Evolutionary conservation across 2,797 vertebrate genomes (phyloP).

Genomic region (Sphenopsis melanotis): DNA sequence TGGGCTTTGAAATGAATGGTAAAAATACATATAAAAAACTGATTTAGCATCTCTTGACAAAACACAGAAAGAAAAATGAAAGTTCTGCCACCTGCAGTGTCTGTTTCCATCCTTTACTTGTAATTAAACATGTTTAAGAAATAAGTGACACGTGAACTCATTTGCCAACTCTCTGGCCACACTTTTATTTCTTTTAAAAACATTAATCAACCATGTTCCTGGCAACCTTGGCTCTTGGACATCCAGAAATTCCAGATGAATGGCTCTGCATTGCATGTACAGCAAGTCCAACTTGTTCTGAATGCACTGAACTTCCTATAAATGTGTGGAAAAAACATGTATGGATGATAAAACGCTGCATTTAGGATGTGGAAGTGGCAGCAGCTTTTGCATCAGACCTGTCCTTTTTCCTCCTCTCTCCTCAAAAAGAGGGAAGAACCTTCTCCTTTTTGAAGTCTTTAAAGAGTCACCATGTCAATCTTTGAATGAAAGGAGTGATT

Average conservation of each 20-base stretch:
- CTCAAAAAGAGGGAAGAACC: neutral
- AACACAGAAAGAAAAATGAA: neutral
- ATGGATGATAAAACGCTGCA: neutral
- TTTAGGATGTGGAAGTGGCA: neutral
- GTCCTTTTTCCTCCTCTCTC: neutral
- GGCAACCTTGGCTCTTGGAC: neutral
- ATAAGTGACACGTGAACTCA: neutral
- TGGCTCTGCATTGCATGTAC: neutral
- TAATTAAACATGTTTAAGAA: neutral
- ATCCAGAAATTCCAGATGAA: neutral
- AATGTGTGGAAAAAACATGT: neutral
- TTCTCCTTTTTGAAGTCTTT: neutral
- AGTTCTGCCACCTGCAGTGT: neutral
- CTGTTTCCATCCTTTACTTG: neutral
- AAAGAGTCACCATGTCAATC: neutral
- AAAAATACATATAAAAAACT: neutral
- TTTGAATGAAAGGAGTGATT: neutral
- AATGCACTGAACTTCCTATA: neutral
- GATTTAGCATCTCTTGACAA: neutral
- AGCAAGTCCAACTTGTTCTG: slow-evolving; percentile 16
- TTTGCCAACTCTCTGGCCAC: neutral
- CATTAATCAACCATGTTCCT: neutral
- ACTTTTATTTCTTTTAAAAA: neutral
- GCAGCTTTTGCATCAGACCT: neutral
- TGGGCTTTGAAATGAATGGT: neutral